Conservation (phyloP, 2,113 vertebrate species). For the Centrocercus urophasianus region DNA sequence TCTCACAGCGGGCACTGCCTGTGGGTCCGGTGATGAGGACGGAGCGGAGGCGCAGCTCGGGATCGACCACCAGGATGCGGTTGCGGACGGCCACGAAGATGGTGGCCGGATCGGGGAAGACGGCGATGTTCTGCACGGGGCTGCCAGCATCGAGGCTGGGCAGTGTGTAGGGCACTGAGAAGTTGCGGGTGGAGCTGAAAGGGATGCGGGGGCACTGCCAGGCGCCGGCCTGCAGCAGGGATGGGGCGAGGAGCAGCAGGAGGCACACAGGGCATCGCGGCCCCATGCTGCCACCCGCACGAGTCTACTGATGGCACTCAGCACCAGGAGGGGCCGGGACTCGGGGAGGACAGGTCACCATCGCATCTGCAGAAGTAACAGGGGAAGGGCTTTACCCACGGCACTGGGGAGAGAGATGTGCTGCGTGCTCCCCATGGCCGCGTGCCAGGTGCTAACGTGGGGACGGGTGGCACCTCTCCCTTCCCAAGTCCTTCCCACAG, state of each 20-base stretch:
- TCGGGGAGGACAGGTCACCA: not conserved
- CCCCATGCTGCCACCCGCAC: not conserved
- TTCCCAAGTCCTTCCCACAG: not conserved
- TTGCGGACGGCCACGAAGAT: conserved; percentile 89
- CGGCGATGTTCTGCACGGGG: conserved; percentile 85
- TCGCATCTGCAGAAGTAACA: not conserved
- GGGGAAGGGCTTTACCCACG: not conserved
- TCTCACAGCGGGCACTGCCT: conserved; percentile 81
- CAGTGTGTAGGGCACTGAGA: conserved; percentile 82
- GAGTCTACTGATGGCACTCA: not conserved
- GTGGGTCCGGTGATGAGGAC: conserved; percentile 85
- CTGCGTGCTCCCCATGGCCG: not conserved
- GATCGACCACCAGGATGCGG: conserved; percentile 83
- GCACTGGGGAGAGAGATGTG: not conserved
- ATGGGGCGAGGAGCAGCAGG: not conserved
- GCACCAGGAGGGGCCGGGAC: not conserved
- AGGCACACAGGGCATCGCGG: not conserved
- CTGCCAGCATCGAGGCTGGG: conserved; percentile 79
- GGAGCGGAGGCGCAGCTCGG: conserved; percentile 55
- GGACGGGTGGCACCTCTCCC: not conserved
- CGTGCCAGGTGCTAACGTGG: rapidly evolving
- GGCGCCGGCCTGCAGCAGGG: rapidly evolving
- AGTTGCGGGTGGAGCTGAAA: conserved; percentile 80
- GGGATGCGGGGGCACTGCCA: conserved; percentile 79
- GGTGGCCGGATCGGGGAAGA: rapidly evolving